Base-by-base conservation (phyloP, 2,888 invertebrate genomes). In the Pandemis heparana region DNA sequence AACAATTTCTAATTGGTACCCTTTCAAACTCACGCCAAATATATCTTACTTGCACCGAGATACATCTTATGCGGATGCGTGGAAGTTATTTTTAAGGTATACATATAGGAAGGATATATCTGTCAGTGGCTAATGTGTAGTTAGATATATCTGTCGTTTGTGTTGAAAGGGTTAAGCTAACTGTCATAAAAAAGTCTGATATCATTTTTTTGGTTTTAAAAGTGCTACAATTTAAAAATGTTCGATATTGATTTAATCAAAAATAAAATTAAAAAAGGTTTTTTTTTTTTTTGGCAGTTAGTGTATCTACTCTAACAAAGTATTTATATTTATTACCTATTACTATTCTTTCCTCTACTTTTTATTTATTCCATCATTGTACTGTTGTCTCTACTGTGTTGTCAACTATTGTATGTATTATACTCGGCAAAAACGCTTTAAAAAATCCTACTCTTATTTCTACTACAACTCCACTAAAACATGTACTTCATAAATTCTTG, bases 1-100 rank as follows among this genome's bases (percentile, higher is more conserved):
- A 70, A 62, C 48, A 43, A 41, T 53, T 63, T 41, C 48, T 16
- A 39, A 69, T 63, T 41, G 16, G 9, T 6, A 70, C 62, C 56
- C 12, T 56, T 23, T 62, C 23, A 62, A 39, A 48, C 39, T 23
- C 41, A 23, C 39, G 18, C 5, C 8, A 10, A n/a, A 12, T 60
- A 59, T 38, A 32, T 38, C n/a, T 38, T n/a, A n/a, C 8, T 38
- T 18, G 0, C 18, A 53, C 16, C 1, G 1, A 18, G 18, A 6
- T 53, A 53, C 4, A 5, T 46, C n/a, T 48, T n/a, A 48, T 48
- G 5, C 7, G 48, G n/a, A 48, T 48, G n/a, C n/a, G 6, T 18
- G 18, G 9, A n/a, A 53, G 3, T 53, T 9, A 8, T 9, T 16
- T 53, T 18, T 18, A 9, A 3, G 10, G 5, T 12, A 2, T 0